Percentiles rank a stretch among this genome's conserved stretches.
These are phyloP conservation scores for Diprion similis DNA, from an alignment of 1,140 invertebrate species.

Conservation along the genomic window DNA sequence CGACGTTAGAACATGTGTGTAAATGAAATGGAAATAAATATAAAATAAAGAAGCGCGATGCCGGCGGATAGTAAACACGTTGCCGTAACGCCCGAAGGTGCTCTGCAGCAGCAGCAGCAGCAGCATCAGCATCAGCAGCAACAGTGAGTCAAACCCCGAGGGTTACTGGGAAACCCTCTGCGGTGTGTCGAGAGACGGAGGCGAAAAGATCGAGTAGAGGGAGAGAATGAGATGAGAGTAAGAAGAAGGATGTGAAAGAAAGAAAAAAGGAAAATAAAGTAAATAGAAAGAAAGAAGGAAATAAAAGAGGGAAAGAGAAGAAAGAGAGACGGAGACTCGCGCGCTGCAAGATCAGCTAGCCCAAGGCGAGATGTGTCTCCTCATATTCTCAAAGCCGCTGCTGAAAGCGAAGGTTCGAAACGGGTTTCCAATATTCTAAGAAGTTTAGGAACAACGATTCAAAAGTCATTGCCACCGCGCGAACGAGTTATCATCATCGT, in stretches of 20 bases:
- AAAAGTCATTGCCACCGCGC: neutral
- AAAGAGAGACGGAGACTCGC: conserved; percentile 5
- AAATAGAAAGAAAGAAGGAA: conserved; percentile 11
- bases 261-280: conserved; percentile 15
- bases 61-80: conserved; percentile 11
- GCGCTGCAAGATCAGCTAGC: conserved; percentile 11
- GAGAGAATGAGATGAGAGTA: conserved; percentile 1
- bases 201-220: conserved; percentile 12
- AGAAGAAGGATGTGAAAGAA: neutral
- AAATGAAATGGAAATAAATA: conserved; percentile 1
- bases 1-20: neutral
- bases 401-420: conserved; percentile 20
- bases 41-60: conserved; percentile 18
- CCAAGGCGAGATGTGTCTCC: conserved; percentile 41
- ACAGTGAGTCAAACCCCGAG: conserved; percentile 32
- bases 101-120: conserved; percentile 13
- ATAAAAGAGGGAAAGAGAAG: neutral
- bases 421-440: conserved; percentile 43
- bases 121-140: conserved; percentile 23
- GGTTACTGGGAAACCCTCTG: conserved; percentile 46
- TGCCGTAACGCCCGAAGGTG: conserved; percentile 7
- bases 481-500: too few relatives aligned
- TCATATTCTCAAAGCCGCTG: conserved; percentile 33
- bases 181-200: neutral
- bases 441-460: conserved; percentile 15